Evolutionary conservation across 2,797 vertebrate species (phyloP).

Genomic region (Pygocentrus nattereri): DNA sequence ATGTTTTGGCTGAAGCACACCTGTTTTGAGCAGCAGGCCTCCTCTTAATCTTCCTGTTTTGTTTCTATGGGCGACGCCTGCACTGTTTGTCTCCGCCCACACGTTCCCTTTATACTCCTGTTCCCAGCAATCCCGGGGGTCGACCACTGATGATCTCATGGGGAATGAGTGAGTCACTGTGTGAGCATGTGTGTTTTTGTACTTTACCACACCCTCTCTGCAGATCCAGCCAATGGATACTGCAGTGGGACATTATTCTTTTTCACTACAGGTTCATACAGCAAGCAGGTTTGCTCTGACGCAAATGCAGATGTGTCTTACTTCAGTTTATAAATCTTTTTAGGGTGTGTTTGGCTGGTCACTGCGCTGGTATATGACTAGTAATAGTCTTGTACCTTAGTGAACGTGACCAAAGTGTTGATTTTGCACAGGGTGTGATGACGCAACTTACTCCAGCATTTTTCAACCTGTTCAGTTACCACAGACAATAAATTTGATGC

Average conservation of each 20-base stretch:
- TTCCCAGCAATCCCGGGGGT: conserved; percentile 52
- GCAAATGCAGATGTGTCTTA: background rate
- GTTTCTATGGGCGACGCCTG: conserved; percentile 44
- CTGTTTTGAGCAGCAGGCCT: conserved; percentile 36
- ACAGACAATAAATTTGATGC: too few species aligned
- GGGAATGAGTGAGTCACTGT: conserved; percentile 58
- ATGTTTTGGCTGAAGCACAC: conserved; percentile 28
- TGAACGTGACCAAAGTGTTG: too few species aligned
- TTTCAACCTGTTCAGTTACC: too few species aligned
- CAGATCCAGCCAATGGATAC: conserved; percentile 9
- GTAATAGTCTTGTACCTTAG: too few species aligned
- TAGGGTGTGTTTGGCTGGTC: too few species aligned
- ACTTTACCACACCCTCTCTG: conserved; percentile 30
- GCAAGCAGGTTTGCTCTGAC: background rate
- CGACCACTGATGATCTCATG: conserved; percentile 43
- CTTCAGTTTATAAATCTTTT: background rate
- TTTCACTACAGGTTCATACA: conserved; percentile 12
- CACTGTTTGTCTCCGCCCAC: conserved; percentile 43
- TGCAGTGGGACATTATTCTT: background rate
- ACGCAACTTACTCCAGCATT: too few species aligned
- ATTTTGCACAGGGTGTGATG: too few species aligned
- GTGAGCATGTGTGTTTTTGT: conserved; percentile 23
- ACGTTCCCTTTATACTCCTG: conserved; percentile 43
- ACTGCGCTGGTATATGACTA: too few species aligned
- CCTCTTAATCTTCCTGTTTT: conserved; percentile 49